Evolutionary conservation across 2,113 vertebrate species (phyloP).

Genomic region (Mohoua ochrocephala): DNA sequence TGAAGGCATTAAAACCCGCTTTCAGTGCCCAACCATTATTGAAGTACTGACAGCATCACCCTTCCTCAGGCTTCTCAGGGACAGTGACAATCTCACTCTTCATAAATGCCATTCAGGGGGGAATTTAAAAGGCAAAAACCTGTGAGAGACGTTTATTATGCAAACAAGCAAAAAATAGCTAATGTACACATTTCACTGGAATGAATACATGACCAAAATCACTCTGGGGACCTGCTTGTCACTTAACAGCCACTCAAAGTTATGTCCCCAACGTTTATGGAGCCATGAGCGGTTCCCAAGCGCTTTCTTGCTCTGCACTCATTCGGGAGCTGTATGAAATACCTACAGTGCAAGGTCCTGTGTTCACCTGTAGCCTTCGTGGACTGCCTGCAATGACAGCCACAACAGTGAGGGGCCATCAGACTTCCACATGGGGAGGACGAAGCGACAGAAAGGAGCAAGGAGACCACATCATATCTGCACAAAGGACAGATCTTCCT

Average conservation of each 20-base stretch:
- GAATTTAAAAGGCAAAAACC: not conserved
- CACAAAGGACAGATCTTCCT: not conserved
- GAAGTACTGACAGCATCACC: not conserved
- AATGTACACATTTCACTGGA: not conserved
- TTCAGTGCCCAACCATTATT: not conserved
- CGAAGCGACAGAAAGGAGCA: not conserved
- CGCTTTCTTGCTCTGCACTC: accelerated
- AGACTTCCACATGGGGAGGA: accelerated
- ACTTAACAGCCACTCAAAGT: not conserved
- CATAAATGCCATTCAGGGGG: not conserved
- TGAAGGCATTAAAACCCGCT: not conserved
- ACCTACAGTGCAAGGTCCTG: accelerated
- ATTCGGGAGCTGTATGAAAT: not conserved
- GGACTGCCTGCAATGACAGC: not conserved
- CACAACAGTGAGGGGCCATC: not conserved
- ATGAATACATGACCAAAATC: not conserved
- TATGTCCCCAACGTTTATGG: not conserved
- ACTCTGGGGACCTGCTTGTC: not conserved
- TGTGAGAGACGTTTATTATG: not conserved
- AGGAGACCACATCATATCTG: not conserved
- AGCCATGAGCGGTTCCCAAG: not conserved
- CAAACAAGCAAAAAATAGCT: not conserved
- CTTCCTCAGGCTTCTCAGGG: not conserved
- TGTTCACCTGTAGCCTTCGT: not conserved
- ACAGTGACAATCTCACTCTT: not conserved